Percentiles rank a stretch among this genome's conserved stretches.
phyloP scores from a whole-genome alignment of 2,888 invertebrate genomes.

The Yponomeuta cagnagella region DNA sequence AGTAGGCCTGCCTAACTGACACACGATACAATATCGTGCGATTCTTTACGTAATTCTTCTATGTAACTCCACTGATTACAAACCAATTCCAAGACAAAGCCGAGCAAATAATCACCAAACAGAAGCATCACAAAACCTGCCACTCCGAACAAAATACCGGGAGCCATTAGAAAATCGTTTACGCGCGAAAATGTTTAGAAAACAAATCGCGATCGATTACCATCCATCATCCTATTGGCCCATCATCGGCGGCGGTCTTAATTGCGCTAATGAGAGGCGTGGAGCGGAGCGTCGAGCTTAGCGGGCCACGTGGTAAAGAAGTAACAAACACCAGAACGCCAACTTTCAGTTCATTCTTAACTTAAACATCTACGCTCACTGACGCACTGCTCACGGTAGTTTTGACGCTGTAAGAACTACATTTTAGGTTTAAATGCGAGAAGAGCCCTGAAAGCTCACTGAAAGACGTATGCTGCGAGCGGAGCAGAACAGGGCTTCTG shows the following conservation, averaged over 20 bases:
- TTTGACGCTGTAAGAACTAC: background rate
- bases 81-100: background rate
- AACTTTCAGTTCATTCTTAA: background rate
- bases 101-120: background rate
- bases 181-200: conserved; percentile 28
- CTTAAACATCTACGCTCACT: background rate
- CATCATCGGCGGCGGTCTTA: conserved; percentile 32
- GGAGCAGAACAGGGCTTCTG: background rate
- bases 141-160: background rate
- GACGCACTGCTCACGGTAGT: background rate
- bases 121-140: background rate
- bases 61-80: background rate
- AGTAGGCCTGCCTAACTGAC: background rate
- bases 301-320: conserved; percentile 27
- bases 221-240: conserved; percentile 52
- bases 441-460: background rate
- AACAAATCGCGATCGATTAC: conserved; percentile 40
- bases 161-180: conserved; percentile 3
- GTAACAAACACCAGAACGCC: background rate
- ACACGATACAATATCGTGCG: background rate
- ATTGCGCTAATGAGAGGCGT: conserved; percentile 22
- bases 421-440: background rate
- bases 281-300: conserved; percentile 39
- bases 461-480: conserved; percentile 17
- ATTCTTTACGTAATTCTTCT: background rate